Base-by-base conservation (phyloP, 2,797 vertebrate genomes). In the Pangasius larnaudii region DNA sequence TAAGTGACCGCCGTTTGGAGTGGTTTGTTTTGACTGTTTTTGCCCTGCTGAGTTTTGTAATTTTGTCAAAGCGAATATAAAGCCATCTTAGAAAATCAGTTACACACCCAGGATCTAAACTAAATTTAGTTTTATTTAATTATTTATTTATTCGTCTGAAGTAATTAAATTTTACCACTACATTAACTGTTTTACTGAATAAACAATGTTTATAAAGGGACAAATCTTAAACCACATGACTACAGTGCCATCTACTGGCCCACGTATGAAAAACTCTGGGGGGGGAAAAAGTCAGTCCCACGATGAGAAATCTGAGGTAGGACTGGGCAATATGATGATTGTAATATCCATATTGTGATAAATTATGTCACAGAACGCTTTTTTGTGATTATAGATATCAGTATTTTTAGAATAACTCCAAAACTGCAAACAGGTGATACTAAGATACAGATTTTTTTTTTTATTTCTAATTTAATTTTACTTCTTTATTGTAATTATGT, bases 231-330 rank as follows among this genome's bases (percentile, higher is more conserved):
- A 65, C 46, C 46, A 75, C 74, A 78, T 61, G 63, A 56, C 83
- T 71, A 58, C 11, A 78, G 49, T 85, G 86, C 84, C 89, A 90
- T 58, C 90, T 88, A 82, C 59, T 78, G 89, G 82, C 74, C 24
- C 0, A 18, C 5, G 53, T 33, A 75, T 19, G 1, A n/a, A 8
- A 0, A 39, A 27, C 56, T 39, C 19, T 0, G 36, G 36, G 36
- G 36, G 36, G 36, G 36, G 19, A 36, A 24, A 33, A 58, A 79
- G 1, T 4, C 30, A 56, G 18, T 22, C 18, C 19, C 5, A 4
- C 11, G 5, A 81, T 27, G 24, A 36, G 27, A 58, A 53, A 53
- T 78, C 49, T 6, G 42, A 24, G 24, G 39, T 27, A 46, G 39
- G 36, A 42, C 27, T 30, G 7, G 0, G 0, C 0, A 80, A 36